Evolutionary conservation across 2,797 vertebrate species (phyloP), one percentile per base, ranked within the genome.

Genomic region (Manis pentadactyla): DNA sequence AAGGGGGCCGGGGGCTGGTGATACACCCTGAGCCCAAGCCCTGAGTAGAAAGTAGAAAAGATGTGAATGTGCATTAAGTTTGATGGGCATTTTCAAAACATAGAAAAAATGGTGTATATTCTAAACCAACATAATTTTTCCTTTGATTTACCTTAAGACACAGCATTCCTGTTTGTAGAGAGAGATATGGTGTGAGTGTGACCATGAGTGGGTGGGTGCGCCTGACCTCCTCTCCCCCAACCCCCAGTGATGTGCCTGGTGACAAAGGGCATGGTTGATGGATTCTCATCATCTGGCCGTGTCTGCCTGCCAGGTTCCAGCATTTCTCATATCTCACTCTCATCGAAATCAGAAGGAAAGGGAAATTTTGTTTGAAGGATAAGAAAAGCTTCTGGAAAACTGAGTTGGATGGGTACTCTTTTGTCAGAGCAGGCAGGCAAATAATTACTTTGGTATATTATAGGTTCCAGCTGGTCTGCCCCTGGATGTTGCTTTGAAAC

Each of bases 101-200:
- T 23, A 17, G 17, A 3, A 71, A n/a, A 34, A 55, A 21, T 13
- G 34, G 1, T 57, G 13, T 63, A 0, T 34, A 3, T 42, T 63
- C 74, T 49, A 69, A 64, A 29, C 7, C 49, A 18, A 18, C 6
- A 17, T 51, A 9, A 1, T 25, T 39, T 39, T 18, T 31, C 7
- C 87, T 69, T 81, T 37, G 82, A 34, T 84, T 23, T 85, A 29
- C 39, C 15, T 39, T 79, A 61, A 31, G 7, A 29, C 1, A 5
- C 29, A 25, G 5, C 57, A 3, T 73, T 27, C 8, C 17, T 2
- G 25, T 90, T 78, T 71, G 21, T 25, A 0, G 12, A 7, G 4
- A 0, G 12, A 7, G 4, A 12, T 0, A 5, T 2, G 2, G 37
- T 6, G 2, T 6, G 29, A 7, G 1, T 27, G 39, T 18, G 29